Evolutionary conservation across 1,140 invertebrate genomes (phyloP), one percentile per base, ranked within the genome.

Genomic region (Drosophila erecta): DNA sequence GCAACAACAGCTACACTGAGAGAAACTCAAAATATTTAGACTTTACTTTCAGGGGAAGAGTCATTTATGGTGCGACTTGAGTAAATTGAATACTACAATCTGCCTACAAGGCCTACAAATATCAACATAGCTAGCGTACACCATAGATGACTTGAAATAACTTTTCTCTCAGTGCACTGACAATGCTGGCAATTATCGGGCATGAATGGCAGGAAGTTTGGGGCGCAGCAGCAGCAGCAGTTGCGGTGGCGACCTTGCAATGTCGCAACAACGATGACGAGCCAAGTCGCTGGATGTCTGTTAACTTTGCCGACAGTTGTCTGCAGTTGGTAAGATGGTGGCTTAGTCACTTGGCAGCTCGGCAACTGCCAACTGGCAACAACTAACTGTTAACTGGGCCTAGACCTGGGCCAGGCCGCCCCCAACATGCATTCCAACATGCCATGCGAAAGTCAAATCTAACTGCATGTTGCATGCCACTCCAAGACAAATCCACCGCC

Each of bases 391-490:
- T 74, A 64, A 53, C 70, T 73, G 69, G 71, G 71, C 41, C 38
- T 37, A 38, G 24, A 40, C 37, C 44, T 58, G 70, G 72, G 73
- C 74, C 76, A 41, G 74, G 79, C 76, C 84, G 84, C 83, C 77
- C 67, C 76, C 81, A 78, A 73, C 65, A 30, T 71, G 58, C 75
- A 86, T 87, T 86, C 84, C 83, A 41, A 67, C 83, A 86, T 70
- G 83, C 83, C 49, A 86, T 76, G 70, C 49, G 74, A 85, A 76
- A 69, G 69, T 67, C 72, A 57, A 60, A 67, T 49, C 79, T 86
- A 86, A 86, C 83, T 86, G 83, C 83, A 83, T 83, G 79, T 86
- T 83, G 83, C 83, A 86, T 86, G 83, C 71, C 84, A 83, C 83
- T 37, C 17, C 38, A 57, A 46, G 59, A 80, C 67, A 71, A 58